phyloP scores from a whole-genome alignment of 2,888 invertebrate species.

The Atethmia centrago region DNA sequence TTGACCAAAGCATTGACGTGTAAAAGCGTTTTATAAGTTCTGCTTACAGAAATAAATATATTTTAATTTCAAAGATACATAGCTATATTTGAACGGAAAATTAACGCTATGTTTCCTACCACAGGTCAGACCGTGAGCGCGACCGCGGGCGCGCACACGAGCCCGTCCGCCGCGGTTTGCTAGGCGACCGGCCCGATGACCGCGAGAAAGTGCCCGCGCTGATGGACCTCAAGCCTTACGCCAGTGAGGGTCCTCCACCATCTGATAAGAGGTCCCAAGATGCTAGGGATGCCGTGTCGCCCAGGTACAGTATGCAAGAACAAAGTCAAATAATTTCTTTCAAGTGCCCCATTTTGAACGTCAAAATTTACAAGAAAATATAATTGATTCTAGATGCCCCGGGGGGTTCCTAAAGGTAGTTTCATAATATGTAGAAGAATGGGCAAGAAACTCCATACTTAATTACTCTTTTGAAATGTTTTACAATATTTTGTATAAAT shows the following conservation, averaged over 20 bases:
- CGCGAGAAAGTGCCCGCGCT: constrained; percentile 79
- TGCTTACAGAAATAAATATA: background rate
- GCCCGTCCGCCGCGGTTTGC: constrained; percentile 78
- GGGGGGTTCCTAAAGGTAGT: too few relatives aligned
- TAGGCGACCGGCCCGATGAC: constrained; percentile 84
- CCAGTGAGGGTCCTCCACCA: constrained; percentile 74
- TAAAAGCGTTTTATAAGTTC: background rate
- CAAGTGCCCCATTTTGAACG: background rate
- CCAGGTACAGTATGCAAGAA: constrained; percentile 75
- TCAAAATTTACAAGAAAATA: background rate
- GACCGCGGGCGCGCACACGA: constrained; percentile 59
- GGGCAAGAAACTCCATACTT: background rate
- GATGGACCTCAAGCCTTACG: constrained; percentile 85
- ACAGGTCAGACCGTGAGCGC: constrained; percentile 59
- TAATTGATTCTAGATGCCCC: too few relatives aligned
- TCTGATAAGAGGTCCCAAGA: constrained; percentile 75
- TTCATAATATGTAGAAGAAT: background rate
- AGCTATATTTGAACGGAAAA: background rate
- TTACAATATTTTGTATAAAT: too few relatives aligned
- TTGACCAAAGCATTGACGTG: background rate
- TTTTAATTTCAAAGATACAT: background rate
- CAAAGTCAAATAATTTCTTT: background rate
- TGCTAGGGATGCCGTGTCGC: constrained; percentile 85
- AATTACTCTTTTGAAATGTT: background rate
- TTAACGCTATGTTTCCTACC: background rate